Conservation (phyloP, 1,140 invertebrate species). For the Hyphantria cunea region DNA sequence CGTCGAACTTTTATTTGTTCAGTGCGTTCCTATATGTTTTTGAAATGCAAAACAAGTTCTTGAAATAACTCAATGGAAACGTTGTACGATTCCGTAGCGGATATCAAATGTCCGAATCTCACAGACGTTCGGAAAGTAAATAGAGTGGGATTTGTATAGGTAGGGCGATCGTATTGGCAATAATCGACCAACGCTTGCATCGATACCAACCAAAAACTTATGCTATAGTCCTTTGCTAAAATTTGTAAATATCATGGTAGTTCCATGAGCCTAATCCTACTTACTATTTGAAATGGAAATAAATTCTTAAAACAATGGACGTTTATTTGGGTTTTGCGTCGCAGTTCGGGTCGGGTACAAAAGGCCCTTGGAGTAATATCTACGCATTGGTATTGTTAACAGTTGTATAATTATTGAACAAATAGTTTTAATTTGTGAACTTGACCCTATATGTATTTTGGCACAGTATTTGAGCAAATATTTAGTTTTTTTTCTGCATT, state of each 20-base stretch:
- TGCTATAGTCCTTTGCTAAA: constrained; percentile 11
- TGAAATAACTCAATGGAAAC: constrained; percentile 15
- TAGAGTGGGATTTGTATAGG: constrained; percentile 37
- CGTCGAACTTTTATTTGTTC: not conserved
- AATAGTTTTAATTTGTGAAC: constrained; percentile 24
- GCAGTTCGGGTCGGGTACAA: constrained; percentile 9
- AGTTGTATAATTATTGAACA: constrained; percentile 9
- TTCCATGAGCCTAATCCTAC: constrained; percentile 20
- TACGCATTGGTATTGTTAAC: constrained; percentile 12
- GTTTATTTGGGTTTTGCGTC: constrained; percentile 16
- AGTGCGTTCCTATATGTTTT: constrained; percentile 7
- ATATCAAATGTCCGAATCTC: constrained; percentile 44
- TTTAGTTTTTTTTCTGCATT: no score
- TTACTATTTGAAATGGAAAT: constrained; percentile 19
- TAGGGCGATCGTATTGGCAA: constrained; percentile 32
- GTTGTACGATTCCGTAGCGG: constrained; percentile 30
- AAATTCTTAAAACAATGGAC: constrained; percentile 28
- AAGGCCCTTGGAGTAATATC: constrained; percentile 7
- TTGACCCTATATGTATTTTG: constrained; percentile 17
- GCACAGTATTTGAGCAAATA: constrained; percentile 5
- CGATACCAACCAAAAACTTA: constrained; percentile 23
- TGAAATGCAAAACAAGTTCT: constrained; percentile 12
- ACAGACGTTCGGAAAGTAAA: constrained; percentile 34
- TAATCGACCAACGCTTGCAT: constrained; percentile 22
- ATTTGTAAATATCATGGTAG: constrained; percentile 27